Percentiles rank a stretch among this genome's conserved stretches.
Conservation (phyloP, 1,140 invertebrate genomes). For the Drosophila busckii region DNA sequence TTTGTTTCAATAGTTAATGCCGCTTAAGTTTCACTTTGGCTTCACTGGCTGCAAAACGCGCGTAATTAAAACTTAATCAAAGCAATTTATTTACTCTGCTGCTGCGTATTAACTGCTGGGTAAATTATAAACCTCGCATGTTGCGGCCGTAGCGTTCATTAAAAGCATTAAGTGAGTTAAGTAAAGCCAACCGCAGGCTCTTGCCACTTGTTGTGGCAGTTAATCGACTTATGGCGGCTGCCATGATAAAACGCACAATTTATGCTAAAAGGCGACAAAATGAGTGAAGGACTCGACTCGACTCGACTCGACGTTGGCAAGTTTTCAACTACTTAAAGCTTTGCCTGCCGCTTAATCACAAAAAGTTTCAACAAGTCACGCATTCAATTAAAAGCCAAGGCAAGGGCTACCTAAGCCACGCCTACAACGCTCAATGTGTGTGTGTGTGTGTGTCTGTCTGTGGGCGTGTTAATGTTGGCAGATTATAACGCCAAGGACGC, state of each 20-base stretch:
- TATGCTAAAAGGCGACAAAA: background rate
- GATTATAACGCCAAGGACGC: slow-evolving; percentile 42
- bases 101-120: background rate
- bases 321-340: slow-evolving; percentile 2
- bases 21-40: slow-evolving; percentile 2
- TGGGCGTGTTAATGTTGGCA: slow-evolving; percentile 47
- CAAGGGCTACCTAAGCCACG: slow-evolving; percentile 2
- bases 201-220: slow-evolving; percentile 31
- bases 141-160: background rate
- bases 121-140: no score
- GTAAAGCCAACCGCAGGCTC: background rate
- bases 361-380: slow-evolving; percentile 72
- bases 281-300: no score
- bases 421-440: no score
- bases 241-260: slow-evolving; percentile 15
- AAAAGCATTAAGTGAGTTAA: slow-evolving; percentile 19
- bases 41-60: no score
- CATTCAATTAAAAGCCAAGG: slow-evolving; percentile 63
- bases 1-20: no score
- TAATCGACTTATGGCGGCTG: slow-evolving; percentile 50
- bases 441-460: no score
- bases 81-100: slow-evolving; percentile 38
- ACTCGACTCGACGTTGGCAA: slow-evolving; percentile 4
- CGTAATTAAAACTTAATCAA: slow-evolving; percentile 59
- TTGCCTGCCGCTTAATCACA: slow-evolving; percentile 46